These are phyloP conservation scores for Cheilinus undulatus DNA, from an alignment of 2,113 vertebrate genomes.

Conservation along the genomic window DNA sequence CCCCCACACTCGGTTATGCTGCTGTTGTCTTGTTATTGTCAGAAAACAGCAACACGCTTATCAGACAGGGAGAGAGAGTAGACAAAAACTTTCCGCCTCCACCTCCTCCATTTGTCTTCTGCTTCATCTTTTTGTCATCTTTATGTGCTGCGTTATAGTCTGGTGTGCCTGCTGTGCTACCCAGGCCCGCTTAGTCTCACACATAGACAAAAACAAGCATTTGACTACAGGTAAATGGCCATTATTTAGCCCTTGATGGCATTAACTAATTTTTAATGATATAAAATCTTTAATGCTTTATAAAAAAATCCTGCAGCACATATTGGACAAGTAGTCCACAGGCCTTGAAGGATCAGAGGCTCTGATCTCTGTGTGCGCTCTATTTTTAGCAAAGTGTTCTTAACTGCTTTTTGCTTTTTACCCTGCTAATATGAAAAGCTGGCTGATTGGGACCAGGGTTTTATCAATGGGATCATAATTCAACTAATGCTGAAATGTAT, in stretches of 20 bases:
- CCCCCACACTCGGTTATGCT: constrained; percentile 11
- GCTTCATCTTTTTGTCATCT: constrained; percentile 40
- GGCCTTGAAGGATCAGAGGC: background rate
- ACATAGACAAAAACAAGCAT: constrained; percentile 30
- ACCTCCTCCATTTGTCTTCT: background rate
- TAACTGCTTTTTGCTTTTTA: background rate
- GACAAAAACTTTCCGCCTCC: constrained; percentile 26
- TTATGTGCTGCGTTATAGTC: constrained; percentile 24
- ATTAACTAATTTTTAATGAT: constrained; percentile 32
- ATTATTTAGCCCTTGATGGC: constrained; percentile 9
- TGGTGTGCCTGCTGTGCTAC: constrained; percentile 34
- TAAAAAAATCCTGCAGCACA: background rate
- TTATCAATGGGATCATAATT: background rate
- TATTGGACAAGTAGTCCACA: background rate
- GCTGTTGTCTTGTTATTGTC: constrained; percentile 40
- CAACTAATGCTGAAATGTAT: background rate
- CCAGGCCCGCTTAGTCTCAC: constrained; percentile 30
- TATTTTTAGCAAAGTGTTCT: background rate
- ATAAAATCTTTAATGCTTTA: too few relatives aligned
- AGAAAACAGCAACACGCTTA: constrained; percentile 21
- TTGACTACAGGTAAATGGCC: constrained; percentile 26
- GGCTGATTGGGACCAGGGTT: background rate
- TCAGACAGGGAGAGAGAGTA: constrained; percentile 51
- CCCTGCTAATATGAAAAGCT: background rate
- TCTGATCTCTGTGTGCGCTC: background rate